These are phyloP conservation scores for Aporrectodea caliginosa DNA, from an alignment of 1,140 invertebrate genomes.

Conservation along the genomic window DNA sequence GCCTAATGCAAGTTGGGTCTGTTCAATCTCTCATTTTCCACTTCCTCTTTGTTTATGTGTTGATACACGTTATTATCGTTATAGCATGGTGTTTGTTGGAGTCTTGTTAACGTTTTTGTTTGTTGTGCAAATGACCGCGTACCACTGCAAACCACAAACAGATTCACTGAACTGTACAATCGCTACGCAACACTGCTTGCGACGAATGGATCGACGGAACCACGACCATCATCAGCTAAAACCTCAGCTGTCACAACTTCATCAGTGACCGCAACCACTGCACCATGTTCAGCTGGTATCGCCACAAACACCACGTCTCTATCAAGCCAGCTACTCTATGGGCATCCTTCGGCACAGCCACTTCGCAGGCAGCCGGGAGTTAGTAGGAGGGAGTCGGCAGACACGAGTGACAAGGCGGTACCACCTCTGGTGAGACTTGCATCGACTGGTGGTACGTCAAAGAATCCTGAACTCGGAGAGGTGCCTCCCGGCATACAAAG, in stretches of 20 bases:
- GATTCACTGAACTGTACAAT: not conserved
- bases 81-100: too few species aligned
- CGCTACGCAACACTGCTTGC: not conserved
- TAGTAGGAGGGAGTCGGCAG: not conserved
- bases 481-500: not conserved
- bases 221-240: not conserved
- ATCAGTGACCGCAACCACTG: not conserved
- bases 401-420: too few species aligned
- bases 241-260: not conserved
- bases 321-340: not conserved
- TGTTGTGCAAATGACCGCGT: too few species aligned
- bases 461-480: not conserved
- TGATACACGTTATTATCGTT: too few species aligned
- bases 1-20: too few species aligned
- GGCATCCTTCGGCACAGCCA: not conserved
- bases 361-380: not conserved
- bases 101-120: too few species aligned
- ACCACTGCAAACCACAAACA: too few species aligned
- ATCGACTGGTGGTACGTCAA: too few species aligned
- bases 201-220: not conserved
- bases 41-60: too few species aligned
- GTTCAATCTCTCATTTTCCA: too few species aligned
- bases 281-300: not conserved
- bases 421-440: too few species aligned
- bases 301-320: too few species aligned